Conservation (phyloP, 2,113 vertebrate genomes). For the Tympanuchus pallidicinctus region DNA sequence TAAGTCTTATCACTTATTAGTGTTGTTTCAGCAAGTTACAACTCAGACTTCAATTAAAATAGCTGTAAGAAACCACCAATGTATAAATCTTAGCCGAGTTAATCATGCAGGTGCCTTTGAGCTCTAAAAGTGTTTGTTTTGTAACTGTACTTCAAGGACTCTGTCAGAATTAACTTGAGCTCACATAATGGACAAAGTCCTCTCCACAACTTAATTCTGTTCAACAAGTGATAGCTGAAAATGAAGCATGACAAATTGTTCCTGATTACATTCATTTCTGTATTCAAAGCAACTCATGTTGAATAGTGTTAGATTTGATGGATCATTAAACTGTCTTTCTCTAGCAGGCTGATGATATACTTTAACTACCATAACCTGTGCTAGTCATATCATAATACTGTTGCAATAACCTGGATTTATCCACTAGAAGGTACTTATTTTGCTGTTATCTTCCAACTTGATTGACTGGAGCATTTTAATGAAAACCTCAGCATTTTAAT, state of each 20-base stretch:
- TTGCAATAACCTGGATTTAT: background rate
- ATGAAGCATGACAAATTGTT: background rate
- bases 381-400: too few species aligned
- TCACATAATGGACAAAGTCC: background rate
- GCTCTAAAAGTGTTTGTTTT: background rate
- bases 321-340: background rate
- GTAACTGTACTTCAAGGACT: background rate
- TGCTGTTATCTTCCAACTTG: too few species aligned
- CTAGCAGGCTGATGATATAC: background rate
- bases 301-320: background rate
- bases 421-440: too few species aligned
- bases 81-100: too few species aligned
- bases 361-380: background rate
- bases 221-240: background rate
- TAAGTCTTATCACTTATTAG: too few species aligned
- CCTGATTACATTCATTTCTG: too few species aligned
- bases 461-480: background rate
- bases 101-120: accelerated
- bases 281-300: background rate
- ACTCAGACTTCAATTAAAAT: too few species aligned
- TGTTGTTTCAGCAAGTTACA: background rate
- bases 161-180: accelerated
- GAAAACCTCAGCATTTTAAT: background rate
- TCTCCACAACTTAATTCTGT: background rate
- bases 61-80: background rate